Base-by-base conservation (phyloP, 35 echinoderm and acorn worm species). In the Diadema setosum region DNA sequence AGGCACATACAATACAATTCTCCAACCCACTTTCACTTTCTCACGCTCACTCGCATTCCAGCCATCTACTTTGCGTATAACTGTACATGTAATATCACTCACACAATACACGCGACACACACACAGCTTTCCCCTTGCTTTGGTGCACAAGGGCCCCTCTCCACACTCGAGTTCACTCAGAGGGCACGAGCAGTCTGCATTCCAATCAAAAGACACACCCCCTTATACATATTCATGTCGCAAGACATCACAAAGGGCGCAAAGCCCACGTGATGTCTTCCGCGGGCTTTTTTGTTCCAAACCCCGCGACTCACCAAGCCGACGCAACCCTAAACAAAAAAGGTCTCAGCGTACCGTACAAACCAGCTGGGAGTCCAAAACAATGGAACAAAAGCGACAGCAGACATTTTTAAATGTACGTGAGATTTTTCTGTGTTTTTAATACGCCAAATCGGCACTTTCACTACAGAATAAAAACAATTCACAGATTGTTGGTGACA, bases 221-320 rank as follows among this genome's bases (percentile, higher is more conserved):
- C 29, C 63, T 67, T 16, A 67, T 67, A 34, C 63, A 67, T 67
- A 67, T 67, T 67, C 63, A 67, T 67, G 26, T n/a, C n/a, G n/a
- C 12, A 60, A 16, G 26, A 15, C 25, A 9, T 26, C 63, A 67
- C 63, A 67, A 67, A 67, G 63, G 63, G 7, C 63, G 18, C 2
- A n/a, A n/a, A n/a, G 2, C 63, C 63, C 63, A 67, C 63, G 63
- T 67, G 63, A 67, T 18, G 37, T 18, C 63, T 34, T 26, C 27
- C 63, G 63, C 63, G 63, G 63, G 63, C 63, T 67, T 67, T 67
- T 67, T 67, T 67, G 63, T 67, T n/a, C n/a, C 63, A 14, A 67
- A 67, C 27, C 63, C 21, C 63, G 63, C 63, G 63, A 67, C 63
- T 67, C 63, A 33, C 63, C 63, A 26, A 67, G 27, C 27, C 63